A percentile compares a stretch with the other conserved stretches of the same genome.
These are phyloP conservation scores for Leuciscus idus DNA, from an alignment of 2,113 vertebrate genomes.

Conservation along the genomic window DNA sequence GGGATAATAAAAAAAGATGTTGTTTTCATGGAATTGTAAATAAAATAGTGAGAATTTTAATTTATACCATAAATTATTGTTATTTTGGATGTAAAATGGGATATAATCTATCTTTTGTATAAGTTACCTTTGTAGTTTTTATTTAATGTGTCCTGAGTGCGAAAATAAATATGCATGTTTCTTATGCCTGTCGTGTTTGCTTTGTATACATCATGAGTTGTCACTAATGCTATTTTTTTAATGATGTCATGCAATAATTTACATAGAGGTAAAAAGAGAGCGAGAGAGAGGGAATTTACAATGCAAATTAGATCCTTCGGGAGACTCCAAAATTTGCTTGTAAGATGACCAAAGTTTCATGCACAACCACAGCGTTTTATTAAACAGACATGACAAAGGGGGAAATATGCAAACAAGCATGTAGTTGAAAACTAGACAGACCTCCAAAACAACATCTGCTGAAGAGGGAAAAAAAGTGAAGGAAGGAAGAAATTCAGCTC, in stretches of 20 bases:
- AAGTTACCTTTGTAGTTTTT: conserved; percentile 79
- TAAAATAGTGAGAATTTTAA: conserved; percentile 80
- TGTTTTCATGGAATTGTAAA: conserved; percentile 77
- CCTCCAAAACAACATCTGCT: conserved; percentile 30
- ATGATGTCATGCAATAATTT: background rate
- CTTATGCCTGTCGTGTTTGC: conserved; percentile 62
- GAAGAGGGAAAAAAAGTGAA: background rate
- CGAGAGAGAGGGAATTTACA: conserved; percentile 33
- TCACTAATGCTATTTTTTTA: background rate
- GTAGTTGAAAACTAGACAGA: background rate
- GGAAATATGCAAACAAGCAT: conserved; percentile 27
- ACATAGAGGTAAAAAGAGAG: background rate
- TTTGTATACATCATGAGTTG: background rate
- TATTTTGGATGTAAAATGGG: conserved; percentile 82
- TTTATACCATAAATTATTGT: conserved; percentile 88
- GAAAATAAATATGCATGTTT: conserved; percentile 85
- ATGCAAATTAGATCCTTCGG: conserved; percentile 36
- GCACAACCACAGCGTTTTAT: background rate
- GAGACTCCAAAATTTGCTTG: background rate
- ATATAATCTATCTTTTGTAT: conserved; percentile 84
- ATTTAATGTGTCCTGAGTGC: conserved; percentile 81
- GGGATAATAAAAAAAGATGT: conserved; percentile 53
- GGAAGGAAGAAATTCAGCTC: conserved; percentile 38
- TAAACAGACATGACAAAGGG: background rate
- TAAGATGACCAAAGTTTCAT: background rate